Evolutionary conservation across 2,113 vertebrate genomes (phyloP).

Genomic region (Melanostigma gelatinosum): DNA sequence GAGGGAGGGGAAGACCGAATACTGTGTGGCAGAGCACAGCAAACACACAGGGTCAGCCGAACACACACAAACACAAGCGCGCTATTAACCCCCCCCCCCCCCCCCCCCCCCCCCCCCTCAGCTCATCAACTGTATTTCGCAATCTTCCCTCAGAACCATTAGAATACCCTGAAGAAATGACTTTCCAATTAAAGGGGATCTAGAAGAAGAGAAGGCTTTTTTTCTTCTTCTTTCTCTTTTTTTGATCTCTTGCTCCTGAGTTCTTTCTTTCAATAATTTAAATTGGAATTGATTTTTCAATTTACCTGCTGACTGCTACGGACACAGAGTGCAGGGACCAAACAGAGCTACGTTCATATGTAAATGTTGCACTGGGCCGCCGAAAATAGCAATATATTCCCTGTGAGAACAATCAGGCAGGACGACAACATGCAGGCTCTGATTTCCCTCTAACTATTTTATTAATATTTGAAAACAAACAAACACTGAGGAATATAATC

Average conservation of each 20-base stretch:
- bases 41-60: slow-evolving; percentile 72
- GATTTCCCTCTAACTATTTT: not conserved
- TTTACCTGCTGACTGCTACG: slow-evolving; percentile 96
- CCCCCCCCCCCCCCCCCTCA: slow-evolving; percentile 66
- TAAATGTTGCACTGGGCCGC: slow-evolving; percentile 85
- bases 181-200: slow-evolving; percentile 99
- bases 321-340: slow-evolving; percentile 91
- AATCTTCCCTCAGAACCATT: slow-evolving; percentile 99
- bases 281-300: slow-evolving; percentile 99
- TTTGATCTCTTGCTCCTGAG: slow-evolving; percentile 97
- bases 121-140: slow-evolving; percentile 99
- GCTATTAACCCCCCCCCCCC: slow-evolving; percentile 92
- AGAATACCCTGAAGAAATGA: slow-evolving; percentile 99
- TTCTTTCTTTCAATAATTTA: slow-evolving; percentile 99
- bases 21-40: slow-evolving; percentile 86
- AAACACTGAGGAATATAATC: not conserved
- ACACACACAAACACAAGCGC: slow-evolving; percentile 78
- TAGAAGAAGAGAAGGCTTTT: slow-evolving; percentile 88
- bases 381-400: slow-evolving; percentile 82
- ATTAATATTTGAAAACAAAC: not conserved
- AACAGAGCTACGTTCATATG: slow-evolving; percentile 89
- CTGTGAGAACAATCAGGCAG: slow-evolving; percentile 72
- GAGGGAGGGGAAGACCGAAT: slow-evolving; percentile 83
- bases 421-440: slow-evolving; percentile 72
- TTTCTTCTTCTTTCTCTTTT: slow-evolving; percentile 28